Conservation (phyloP, 2,113 vertebrate species). For the Hemibagrus wyckioides region DNA sequence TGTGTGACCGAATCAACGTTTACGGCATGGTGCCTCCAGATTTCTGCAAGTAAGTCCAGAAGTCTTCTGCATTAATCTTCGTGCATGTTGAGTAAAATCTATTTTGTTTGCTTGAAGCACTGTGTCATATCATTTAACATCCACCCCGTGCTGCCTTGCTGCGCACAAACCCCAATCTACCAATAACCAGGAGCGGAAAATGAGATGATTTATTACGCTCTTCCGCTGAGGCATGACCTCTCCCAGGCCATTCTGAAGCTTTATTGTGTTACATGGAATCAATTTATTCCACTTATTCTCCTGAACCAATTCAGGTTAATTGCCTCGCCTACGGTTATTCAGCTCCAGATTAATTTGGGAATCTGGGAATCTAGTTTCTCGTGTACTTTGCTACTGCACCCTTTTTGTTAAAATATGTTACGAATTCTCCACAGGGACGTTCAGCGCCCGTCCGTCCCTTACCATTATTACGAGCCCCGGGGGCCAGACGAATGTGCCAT, state of each 20-base stretch:
- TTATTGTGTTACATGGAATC: constrained; percentile 52
- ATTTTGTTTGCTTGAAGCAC: constrained; percentile 21
- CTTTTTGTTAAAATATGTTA: constrained; percentile 6
- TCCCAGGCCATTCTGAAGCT: constrained; percentile 39
- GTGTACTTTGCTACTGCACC: not conserved
- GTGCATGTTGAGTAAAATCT: not conserved
- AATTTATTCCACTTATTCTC: constrained; percentile 50
- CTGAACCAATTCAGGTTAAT: constrained; percentile 53
- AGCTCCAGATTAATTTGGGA: constrained; percentile 48
- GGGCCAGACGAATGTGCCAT: constrained; percentile 94
- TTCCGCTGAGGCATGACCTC: constrained; percentile 43
- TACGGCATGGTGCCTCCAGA: constrained; percentile 98
- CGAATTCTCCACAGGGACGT: constrained; percentile 78
- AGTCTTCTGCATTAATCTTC: not conserved
- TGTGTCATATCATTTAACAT: not conserved
- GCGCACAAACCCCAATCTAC: not conserved
- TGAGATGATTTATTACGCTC: constrained; percentile 52
- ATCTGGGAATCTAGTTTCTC: constrained; percentile 40
- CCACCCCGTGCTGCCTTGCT: not conserved
- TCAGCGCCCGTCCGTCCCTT: constrained; percentile 86
- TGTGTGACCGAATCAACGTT: constrained; percentile 93
- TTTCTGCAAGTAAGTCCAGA: constrained; percentile 91
- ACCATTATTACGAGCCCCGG: constrained; percentile 94
- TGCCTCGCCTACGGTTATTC: constrained; percentile 42
- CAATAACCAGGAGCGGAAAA: constrained; percentile 43